These are phyloP conservation scores for Aurelia sp. DNA, from an alignment of 30 jellyfish, hydroid and myxozoan species.

Conservation along the genomic window DNA sequence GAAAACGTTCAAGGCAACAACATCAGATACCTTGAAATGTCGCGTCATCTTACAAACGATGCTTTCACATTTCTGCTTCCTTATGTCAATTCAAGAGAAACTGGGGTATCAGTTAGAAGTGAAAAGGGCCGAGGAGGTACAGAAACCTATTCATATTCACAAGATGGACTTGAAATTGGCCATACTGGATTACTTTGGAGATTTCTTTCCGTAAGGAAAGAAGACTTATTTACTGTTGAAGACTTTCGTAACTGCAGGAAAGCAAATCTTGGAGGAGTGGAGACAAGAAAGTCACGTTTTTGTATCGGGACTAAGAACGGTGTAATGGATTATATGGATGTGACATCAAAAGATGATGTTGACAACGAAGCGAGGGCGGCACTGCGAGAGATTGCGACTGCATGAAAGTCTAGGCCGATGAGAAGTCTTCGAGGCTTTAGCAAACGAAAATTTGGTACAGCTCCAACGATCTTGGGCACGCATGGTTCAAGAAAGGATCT, in stretches of 20 bases:
- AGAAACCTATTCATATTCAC: slow-evolving; percentile 11
- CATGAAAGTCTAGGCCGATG: slow-evolving; percentile 21
- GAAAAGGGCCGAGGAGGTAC: slow-evolving; percentile 18
- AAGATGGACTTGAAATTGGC: slow-evolving; percentile 23
- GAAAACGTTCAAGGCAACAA: background rate
- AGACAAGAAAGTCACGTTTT: too few species aligned
- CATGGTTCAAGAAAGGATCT: background rate
- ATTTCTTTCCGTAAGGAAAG: slow-evolving; percentile 5
- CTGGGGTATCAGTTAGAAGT: slow-evolving; percentile 18
- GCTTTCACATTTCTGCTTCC: slow-evolving; percentile 43
- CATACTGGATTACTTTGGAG: slow-evolving; percentile 13
- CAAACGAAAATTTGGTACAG: slow-evolving; percentile 34
- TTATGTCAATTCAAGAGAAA: slow-evolving; percentile 23
- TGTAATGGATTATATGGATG: slow-evolving; percentile 6
- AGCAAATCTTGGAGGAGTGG: too few species aligned
- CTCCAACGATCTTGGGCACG: background rate
- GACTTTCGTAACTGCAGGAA: background rate
- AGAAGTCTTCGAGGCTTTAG: slow-evolving; percentile 24
- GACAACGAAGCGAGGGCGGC: slow-evolving; percentile 8
- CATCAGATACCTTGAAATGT: slow-evolving; percentile 25
- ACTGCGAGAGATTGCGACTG: slow-evolving; percentile 30
- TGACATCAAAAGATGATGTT: slow-evolving; percentile 15
- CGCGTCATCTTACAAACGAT: slow-evolving; percentile 12
- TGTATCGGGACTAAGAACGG: background rate
- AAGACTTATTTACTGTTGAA: slow-evolving; percentile 10